phyloP scores from a whole-genome alignment of 2,888 invertebrate genomes.

The Drosophila picticornis region DNA sequence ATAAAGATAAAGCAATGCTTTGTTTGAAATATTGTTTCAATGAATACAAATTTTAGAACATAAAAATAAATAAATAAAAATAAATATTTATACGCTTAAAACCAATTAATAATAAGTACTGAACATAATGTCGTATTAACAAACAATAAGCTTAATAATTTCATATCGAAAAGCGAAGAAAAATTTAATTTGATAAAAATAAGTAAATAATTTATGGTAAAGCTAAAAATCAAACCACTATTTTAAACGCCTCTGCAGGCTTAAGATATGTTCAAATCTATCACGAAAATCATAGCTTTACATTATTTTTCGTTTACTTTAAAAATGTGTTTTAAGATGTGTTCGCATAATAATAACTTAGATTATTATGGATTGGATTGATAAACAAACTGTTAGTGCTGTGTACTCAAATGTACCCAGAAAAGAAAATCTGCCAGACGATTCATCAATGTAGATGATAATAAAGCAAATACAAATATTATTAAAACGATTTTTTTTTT shows the following conservation, averaged over 20 bases:
- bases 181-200: neutral
- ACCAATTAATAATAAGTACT: neutral
- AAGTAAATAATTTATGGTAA: neutral
- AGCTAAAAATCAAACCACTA: neutral
- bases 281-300: too few species aligned
- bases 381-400: neutral
- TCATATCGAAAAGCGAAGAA: neutral
- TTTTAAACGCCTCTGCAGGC: neutral
- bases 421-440: too few species aligned
- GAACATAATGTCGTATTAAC: neutral
- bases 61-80: neutral
- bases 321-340: too few species aligned
- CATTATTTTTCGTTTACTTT: too few species aligned
- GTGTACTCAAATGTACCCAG: neutral
- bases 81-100: neutral
- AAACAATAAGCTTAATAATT: neutral
- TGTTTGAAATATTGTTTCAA: neutral
- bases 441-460: too few species aligned
- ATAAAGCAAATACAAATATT: neutral
- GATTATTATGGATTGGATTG: neutral
- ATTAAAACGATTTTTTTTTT: neutral
- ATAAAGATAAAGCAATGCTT: neutral
- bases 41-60: fast-evolving
- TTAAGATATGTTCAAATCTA: too few species aligned
- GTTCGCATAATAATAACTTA: neutral